phyloP scores from a whole-genome alignment of 2,113 vertebrate genomes.

The Periophthalmodon schlosseri region DNA sequence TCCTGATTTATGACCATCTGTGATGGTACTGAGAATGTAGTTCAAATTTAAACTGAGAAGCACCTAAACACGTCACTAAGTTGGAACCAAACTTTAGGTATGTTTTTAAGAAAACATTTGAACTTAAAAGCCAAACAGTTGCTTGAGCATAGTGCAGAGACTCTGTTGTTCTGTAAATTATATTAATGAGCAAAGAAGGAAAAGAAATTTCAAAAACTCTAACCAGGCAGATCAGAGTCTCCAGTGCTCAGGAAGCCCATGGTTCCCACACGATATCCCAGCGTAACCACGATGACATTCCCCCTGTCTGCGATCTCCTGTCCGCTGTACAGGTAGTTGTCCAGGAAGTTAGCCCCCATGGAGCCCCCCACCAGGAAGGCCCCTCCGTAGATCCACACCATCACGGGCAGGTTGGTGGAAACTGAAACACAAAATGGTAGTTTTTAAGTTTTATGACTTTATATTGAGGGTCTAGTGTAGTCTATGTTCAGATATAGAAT shows the following conservation, averaged over 20 bases:
- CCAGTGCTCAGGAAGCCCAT: slow-evolving; percentile 94
- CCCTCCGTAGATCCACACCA: slow-evolving; percentile 90
- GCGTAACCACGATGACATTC: slow-evolving; percentile 89
- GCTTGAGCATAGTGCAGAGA: not conserved
- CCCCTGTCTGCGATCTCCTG: slow-evolving; percentile 87
- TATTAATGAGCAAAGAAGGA: not conserved
- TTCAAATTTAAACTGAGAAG: too few relatives aligned
- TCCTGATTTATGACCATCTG: too few relatives aligned
- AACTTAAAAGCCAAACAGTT: too few relatives aligned
- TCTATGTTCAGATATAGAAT: too few relatives aligned
- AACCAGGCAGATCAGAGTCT: slow-evolving; percentile 73
- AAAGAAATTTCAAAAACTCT: not conserved
- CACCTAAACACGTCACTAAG: too few relatives aligned
- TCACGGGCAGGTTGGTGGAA: slow-evolving; percentile 86
- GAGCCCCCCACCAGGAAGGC: slow-evolving; percentile 82
- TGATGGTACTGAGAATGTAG: too few relatives aligned
- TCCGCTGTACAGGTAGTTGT: slow-evolving; percentile 87
- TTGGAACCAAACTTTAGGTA: too few relatives aligned
- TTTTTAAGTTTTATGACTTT: too few relatives aligned
- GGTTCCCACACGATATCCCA: slow-evolving; percentile 88
- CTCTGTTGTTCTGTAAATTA: not conserved
- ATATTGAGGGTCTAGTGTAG: too few relatives aligned
- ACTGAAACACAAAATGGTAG: slow-evolving; percentile 67
- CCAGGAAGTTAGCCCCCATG: slow-evolving; percentile 83
- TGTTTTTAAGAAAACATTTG: too few relatives aligned